Evolutionary conservation across 2,888 invertebrate genomes (phyloP), one percentile per base, ranked within the genome.

Genomic region (Andrena minutula): DNA sequence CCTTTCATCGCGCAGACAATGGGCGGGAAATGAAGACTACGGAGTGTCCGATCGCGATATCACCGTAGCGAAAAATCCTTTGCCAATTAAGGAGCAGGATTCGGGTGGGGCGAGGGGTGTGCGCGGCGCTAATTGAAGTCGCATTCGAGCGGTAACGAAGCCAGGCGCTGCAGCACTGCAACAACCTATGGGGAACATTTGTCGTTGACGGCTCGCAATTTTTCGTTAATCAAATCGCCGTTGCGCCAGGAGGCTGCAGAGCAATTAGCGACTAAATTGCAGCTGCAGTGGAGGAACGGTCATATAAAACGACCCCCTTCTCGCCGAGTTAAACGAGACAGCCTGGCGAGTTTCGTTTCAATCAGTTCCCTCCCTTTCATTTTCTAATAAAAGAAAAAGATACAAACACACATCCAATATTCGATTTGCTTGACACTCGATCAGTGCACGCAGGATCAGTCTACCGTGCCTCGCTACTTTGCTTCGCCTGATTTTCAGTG

Each of bases 171-270:
- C 10, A 23, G 16, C 28, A 16, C 41, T 41, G 41, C 41, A 41
- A 41, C 30, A 51, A n/a, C 41, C 41, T 71, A 53, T 56, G 47
- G 66, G 66, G 20, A 71, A 71, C 77, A 75, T 75, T 75, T 69
- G 74, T 32, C 61, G 53, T 23, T 32, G 78, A 69, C 69, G 32
- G 63, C 26, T 75, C 32, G 68, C 68, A 69, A 75, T 79, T 79
- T 79, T 79, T 79, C 75, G 75, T 75, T 75, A 79, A 75, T 78
- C 63, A 75, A 78, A 60, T 61, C 49, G 66, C 65, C 30, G 2
- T 58, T 66, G 20, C 73, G 7, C 51, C 60, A 41, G 60, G 63
- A 68, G 68, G 61, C 49, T 64, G 47, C 20, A 47, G 47, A 58
- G 68, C 69, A 75, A 79, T 75, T 69, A 75, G 32, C 12, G 63